Conservation (phyloP, 1,140 invertebrate genomes). For the Odontomachus brunneus region DNA sequence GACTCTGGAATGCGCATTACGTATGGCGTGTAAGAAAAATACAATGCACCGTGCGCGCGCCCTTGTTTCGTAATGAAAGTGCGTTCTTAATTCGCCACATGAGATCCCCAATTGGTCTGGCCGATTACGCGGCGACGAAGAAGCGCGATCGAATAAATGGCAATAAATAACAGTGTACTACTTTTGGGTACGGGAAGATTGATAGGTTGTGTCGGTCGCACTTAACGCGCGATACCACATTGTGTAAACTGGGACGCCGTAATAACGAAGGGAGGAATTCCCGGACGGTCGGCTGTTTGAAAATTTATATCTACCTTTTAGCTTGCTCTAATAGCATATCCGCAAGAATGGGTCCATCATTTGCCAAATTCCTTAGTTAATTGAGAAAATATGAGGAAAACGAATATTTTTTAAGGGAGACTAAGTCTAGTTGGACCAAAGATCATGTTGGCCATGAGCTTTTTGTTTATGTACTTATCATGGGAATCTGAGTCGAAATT, state of each 20-base stretch:
- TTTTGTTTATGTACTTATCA: too few species aligned
- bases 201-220: slow-evolving; percentile 23
- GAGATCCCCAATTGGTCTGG: slow-evolving; percentile 20
- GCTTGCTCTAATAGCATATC: too few species aligned
- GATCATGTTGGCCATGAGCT: too few species aligned
- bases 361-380: too few species aligned
- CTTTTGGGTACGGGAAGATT: slow-evolving; percentile 23
- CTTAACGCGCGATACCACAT: slow-evolving; percentile 30
- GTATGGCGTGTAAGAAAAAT: too few species aligned
- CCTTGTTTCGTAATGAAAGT: slow-evolving; percentile 42
- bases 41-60: neutral
- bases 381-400: too few species aligned
- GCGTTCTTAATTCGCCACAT: slow-evolving; percentile 29
- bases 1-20: neutral
- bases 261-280: slow-evolving; percentile 20
- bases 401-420: too few species aligned
- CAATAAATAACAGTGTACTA: slow-evolving; percentile 52
- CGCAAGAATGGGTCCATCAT: too few species aligned
- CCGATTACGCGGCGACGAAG: slow-evolving; percentile 31
- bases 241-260: slow-evolving; percentile 20
- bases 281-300: too few species aligned
- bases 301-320: too few species aligned
- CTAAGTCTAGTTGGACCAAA: too few species aligned
- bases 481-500: too few species aligned
- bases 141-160: slow-evolving; percentile 45